phyloP scores from a whole-genome alignment of 1,140 invertebrate genomes.

The Scaptodrosophila lebanonensis region DNA sequence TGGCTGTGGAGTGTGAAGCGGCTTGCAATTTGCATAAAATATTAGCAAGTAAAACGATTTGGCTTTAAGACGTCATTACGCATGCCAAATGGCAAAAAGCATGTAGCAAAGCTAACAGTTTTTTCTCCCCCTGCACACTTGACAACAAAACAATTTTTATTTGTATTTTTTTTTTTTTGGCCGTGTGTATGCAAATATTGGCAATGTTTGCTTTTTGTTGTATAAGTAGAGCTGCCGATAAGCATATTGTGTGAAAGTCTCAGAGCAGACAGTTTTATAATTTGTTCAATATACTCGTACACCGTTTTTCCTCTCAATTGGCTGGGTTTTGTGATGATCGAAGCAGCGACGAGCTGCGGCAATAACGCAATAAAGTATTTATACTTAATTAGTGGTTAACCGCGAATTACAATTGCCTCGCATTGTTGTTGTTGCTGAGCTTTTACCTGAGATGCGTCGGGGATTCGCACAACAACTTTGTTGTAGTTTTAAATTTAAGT shows the following conservation, averaged over 20 bases:
- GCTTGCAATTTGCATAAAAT: slow-evolving; percentile 53
- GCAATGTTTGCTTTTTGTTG: too few relatives aligned
- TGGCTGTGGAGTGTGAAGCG: slow-evolving; percentile 14
- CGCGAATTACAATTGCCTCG: slow-evolving; percentile 53
- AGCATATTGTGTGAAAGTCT: too few relatives aligned
- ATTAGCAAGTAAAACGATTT: slow-evolving; percentile 42
- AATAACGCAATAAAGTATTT: slow-evolving; percentile 52
- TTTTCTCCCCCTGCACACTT: slow-evolving; percentile 36
- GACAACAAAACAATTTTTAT: too few relatives aligned
- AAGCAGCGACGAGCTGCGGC: slow-evolving; percentile 39
- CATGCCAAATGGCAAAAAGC: slow-evolving; percentile 2
- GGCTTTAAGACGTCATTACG: slow-evolving; percentile 44
- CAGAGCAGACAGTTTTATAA: too few relatives aligned
- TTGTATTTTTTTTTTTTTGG: too few relatives aligned
- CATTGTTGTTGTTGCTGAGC: slow-evolving; percentile 4
- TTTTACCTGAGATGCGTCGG: slow-evolving; percentile 47
- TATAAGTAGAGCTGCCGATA: too few relatives aligned
- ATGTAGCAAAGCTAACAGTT: slow-evolving; percentile 2
- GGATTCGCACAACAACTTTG: slow-evolving; percentile 54
- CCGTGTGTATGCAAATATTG: too few relatives aligned
- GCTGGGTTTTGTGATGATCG: too few relatives aligned
- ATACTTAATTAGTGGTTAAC: slow-evolving; percentile 75
- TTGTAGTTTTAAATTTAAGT: slow-evolving; percentile 56
- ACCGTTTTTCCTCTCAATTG: too few relatives aligned
- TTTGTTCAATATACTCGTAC: too few relatives aligned